Conservation (phyloP, 2,113 vertebrate genomes). For the Thermophis baileyi region DNA sequence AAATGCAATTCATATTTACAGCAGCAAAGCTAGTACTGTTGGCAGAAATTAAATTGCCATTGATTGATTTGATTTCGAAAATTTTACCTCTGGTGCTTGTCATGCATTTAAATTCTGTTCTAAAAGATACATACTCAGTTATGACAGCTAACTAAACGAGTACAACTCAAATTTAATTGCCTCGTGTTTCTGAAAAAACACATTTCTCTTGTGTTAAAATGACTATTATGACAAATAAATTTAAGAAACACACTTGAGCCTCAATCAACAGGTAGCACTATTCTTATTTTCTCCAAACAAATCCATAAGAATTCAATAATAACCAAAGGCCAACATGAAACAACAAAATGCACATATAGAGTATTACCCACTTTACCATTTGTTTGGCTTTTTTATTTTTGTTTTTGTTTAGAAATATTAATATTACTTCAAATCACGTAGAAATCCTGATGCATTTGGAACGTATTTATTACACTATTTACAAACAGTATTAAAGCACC, state of each 20-base stretch:
- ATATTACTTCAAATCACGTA: neutral
- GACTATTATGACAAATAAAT: neutral
- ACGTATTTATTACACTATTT: neutral
- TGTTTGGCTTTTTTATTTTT: neutral
- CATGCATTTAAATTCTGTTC: neutral
- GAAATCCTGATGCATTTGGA: neutral
- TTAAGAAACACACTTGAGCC: neutral
- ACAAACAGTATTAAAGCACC: neutral
- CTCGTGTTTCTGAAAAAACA: neutral
- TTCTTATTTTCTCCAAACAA: neutral
- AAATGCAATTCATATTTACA: neutral
- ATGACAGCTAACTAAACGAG: neutral
- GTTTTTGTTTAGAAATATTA: neutral
- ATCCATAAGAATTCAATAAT: neutral
- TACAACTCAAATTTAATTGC: neutral
- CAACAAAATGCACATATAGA: neutral
- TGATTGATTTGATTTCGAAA: neutral
- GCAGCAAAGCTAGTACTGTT: neutral
- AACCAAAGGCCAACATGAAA: neutral
- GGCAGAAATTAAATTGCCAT: neutral
- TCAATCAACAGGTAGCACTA: neutral
- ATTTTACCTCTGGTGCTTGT: conserved; percentile 9
- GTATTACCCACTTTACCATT: neutral
- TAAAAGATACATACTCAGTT: conserved; percentile 10
- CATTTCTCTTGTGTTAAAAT: neutral